A percentile compares a stretch with the other conserved stretches of the same genome.
phyloP scores from a whole-genome alignment of 2,113 vertebrate species.

The Perca flavescens region DNA sequence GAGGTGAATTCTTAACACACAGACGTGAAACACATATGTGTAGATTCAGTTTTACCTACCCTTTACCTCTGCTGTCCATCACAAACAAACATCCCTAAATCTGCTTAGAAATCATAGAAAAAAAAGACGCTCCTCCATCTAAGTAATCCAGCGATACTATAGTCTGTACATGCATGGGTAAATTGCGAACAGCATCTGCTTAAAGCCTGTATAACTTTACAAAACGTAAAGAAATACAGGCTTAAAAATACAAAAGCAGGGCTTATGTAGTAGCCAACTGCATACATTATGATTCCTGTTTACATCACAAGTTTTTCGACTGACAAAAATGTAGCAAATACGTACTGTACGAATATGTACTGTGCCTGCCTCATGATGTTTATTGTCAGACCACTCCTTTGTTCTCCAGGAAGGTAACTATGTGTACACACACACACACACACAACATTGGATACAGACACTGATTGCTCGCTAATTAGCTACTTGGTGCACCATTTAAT shows the following conservation, averaged over 20 bases:
- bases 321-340: no score
- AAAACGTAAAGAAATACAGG: no score
- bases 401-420: constrained; percentile 20
- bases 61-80: neutral
- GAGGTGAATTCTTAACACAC: no score
- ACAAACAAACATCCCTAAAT: neutral
- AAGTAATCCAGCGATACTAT: neutral
- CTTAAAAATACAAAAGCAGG: no score
- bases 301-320: no score
- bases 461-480: constrained; percentile 62
- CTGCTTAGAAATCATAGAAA: neutral
- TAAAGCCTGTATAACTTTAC: no score
- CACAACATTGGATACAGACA: constrained; percentile 15
- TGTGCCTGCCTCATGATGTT: neutral
- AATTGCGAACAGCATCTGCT: neutral
- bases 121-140: no score
- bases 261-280: no score
- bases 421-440: constrained; percentile 5
- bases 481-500: constrained; percentile 57
- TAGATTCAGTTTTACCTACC: no score
- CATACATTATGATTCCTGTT: no score
- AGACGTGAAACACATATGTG: no score
- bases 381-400: constrained; percentile 29
- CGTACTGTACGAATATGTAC: neutral
- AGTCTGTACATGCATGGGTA: neutral